Percentiles rank a stretch among this genome's conserved stretches.
phyloP scores from a whole-genome alignment of 2,888 invertebrate species.

The Leptothorax acervorum region DNA sequence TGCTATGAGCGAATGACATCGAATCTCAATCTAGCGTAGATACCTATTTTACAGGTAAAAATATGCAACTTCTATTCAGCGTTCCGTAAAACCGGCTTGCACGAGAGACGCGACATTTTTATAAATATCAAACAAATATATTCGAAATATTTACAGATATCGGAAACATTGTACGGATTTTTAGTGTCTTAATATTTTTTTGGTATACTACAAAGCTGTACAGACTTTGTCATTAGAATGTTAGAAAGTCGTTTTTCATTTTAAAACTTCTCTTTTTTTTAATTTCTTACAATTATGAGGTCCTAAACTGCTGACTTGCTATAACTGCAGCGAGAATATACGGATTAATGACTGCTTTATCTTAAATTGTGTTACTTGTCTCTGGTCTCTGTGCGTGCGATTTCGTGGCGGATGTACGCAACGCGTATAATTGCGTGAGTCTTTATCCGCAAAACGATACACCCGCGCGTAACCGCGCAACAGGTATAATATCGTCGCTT shows the following conservation, averaged over 20 bases:
- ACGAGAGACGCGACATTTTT: not conserved
- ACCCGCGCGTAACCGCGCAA: conserved; percentile 16
- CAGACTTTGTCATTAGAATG: not conserved
- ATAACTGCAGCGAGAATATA: not conserved
- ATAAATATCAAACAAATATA: not conserved
- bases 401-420: not conserved
- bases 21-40: not conserved
- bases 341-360: not conserved
- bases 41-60: not conserved
- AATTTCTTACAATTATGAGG: not conserved
- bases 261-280: not conserved
- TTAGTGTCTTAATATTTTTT: no score
- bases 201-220: not conserved
- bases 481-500: conserved; percentile 19
- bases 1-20: not conserved
- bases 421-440: not conserved
- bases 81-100: not conserved
- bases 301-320: not conserved
- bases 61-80: not conserved
- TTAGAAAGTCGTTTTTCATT: not conserved
- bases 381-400: not conserved
- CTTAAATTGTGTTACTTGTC: conserved; percentile 1
- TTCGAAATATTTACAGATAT: not conserved
- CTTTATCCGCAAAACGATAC: conserved; percentile 26
- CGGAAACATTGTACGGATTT: not conserved